Base-by-base conservation (phyloP, 53 echinoderm and acorn worm genomes). In the Hippasteria phrygiana region DNA sequence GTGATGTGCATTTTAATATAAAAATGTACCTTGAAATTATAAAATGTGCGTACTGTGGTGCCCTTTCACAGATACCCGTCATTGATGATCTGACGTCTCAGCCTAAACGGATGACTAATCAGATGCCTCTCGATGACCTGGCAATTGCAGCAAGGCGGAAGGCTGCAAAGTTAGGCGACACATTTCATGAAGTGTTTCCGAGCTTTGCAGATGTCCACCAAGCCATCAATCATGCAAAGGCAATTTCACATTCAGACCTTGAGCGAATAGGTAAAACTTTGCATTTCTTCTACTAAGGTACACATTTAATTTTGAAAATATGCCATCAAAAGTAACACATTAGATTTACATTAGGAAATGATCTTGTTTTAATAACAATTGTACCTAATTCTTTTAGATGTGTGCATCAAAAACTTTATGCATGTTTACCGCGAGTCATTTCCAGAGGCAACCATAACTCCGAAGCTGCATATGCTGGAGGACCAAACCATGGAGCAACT, bases 401-500 rank as follows among this genome's bases (percentile, higher is more conserved):
- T 43, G 16, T 74, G 75, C 43, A 88, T 88, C 22, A 62, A 74
- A 28, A 14, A n/a, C 29, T 88, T 88, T 38, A 29, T 88, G 65
- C 43, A 13, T 5, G 22, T 63, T 10, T 88, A 75, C 47, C 38
- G 88, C 14, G 5, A 29, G 18, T 31, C 56, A 4, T 88, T 88
- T 46, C 88, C 88, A 11, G 38, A 43, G 2, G 34, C 76, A 9
- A 75, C 33, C 36, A 88, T 90, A 1, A 81, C 90, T 5, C 90
- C 90, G 1, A 90, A 90, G 38, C 50, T 90, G 1, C 90, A 90
- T 11, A 35, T 90, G 45, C 22, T 90, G 0, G 90, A 90, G 47
- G 62, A 80, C 0, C 85, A 90, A 39, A 59, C 73, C 29, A 31
- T 90, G 27, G 37, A 45, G 10, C 74, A 77, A 55, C 43, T 90